Percentiles rank a stretch among this genome's conserved stretches.
Conservation (phyloP, 2,888 invertebrate species). For the Hydraecia micacea region DNA sequence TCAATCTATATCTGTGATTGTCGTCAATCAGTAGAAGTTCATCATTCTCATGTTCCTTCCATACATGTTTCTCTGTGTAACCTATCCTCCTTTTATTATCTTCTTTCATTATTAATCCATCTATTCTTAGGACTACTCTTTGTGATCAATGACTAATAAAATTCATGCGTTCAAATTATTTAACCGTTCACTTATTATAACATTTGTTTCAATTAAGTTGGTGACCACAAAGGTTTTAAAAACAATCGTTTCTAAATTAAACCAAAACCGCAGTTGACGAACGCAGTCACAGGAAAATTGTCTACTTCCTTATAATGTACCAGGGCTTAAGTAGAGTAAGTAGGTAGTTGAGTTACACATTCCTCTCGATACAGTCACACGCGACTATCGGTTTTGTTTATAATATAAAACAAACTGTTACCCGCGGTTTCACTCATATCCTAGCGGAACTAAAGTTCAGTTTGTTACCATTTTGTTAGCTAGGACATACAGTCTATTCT, state of each 20-base stretch:
- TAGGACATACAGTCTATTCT: background rate
- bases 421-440: no score
- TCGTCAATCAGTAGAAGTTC: background rate
- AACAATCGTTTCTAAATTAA: slow-evolving; percentile 50
- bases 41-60: background rate
- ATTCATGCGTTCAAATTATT: background rate
- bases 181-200: background rate
- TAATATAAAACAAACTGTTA: background rate
- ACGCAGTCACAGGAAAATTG: slow-evolving; percentile 67
- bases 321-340: slow-evolving; percentile 43
- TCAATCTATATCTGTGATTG: no score
- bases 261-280: slow-evolving; percentile 52
- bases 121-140: background rate
- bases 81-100: no score
- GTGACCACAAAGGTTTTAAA: slow-evolving; percentile 32
- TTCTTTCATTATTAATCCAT: no score
- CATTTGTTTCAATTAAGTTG: slow-evolving; percentile 18
- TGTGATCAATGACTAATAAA: background rate
- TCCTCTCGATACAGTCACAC: slow-evolving; percentile 55
- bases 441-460: background rate
- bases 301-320: slow-evolving; percentile 66
- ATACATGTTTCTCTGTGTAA: background rate
- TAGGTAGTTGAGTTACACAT: slow-evolving; percentile 54
- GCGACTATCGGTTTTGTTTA: slow-evolving; percentile 28
- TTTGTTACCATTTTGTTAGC: background rate